A percentile compares a stretch with the other conserved stretches of the same genome.
Conservation (phyloP, 2,113 vertebrate species). For the Hylia prasina region DNA sequence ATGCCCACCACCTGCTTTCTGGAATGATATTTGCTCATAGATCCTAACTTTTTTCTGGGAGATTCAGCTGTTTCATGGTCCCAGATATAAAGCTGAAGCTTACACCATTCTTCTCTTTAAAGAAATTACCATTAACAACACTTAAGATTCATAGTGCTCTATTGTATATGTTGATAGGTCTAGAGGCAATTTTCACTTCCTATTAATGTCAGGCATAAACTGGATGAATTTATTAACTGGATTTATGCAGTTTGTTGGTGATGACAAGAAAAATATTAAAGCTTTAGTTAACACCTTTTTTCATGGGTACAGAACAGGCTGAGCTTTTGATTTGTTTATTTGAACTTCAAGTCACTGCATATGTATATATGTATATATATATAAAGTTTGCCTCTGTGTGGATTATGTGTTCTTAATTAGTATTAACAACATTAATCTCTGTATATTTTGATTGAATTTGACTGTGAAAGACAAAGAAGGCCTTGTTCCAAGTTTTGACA, state of each 20-base stretch:
- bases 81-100: neutral
- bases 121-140: conserved; percentile 13
- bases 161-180: neutral
- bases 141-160: neutral
- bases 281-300: neutral
- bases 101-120: neutral
- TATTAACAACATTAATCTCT: neutral
- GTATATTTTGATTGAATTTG: neutral
- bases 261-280: conserved; percentile 37
- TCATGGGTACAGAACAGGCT: neutral
- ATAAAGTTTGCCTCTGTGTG: neutral
- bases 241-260: conserved; percentile 18
- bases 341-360: neutral
- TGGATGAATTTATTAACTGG: conserved; percentile 25
- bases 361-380: neutral
- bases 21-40: neutral
- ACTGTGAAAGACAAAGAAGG: neutral
- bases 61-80: neutral
- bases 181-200: conserved; percentile 46
- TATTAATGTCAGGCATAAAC: conserved; percentile 34
- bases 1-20: neutral
- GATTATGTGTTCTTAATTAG: neutral
- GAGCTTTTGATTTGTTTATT: conserved; percentile 28
- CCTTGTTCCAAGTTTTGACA: neutral
- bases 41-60: neutral